Percentiles rank a stretch among this genome's conserved stretches.
Evolutionary conservation across 1,140 invertebrate species (phyloP).

Genomic region (Lamellibrachia luymesi): DNA sequence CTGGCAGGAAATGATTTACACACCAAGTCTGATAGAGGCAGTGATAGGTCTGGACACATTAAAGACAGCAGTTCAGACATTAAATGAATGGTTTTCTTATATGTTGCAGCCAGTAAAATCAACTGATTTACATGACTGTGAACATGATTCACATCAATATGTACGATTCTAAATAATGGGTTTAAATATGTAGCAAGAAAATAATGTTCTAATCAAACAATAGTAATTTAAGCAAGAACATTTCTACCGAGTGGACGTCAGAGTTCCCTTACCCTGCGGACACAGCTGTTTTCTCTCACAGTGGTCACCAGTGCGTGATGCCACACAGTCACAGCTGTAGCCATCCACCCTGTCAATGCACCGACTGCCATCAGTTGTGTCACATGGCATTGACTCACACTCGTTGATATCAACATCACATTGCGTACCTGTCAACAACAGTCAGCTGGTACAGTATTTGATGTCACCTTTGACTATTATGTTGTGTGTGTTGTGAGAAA

Average conservation of each 20-base stretch:
- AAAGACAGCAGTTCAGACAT: too few relatives aligned
- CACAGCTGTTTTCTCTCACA: constrained; percentile 23
- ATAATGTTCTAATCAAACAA: neutral
- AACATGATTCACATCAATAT: too few relatives aligned
- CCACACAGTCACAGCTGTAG: constrained; percentile 22
- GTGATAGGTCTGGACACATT: too few relatives aligned
- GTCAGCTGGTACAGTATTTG: neutral
- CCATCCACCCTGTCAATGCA: constrained; percentile 59
- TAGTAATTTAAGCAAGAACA: neutral
- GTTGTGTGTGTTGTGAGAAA: too few relatives aligned
- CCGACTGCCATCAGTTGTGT: constrained; percentile 74
- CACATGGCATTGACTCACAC: constrained; percentile 70
- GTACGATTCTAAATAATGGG: too few relatives aligned
- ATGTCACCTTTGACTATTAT: too few relatives aligned
- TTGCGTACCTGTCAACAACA: constrained; percentile 28
- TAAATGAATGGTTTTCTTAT: too few relatives aligned
- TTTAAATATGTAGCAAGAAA: too few relatives aligned
- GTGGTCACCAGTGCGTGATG: neutral
- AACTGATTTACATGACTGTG: too few relatives aligned
- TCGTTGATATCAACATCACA: constrained; percentile 65
- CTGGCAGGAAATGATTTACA: too few relatives aligned
- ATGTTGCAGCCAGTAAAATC: too few relatives aligned
- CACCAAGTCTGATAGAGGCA: too few relatives aligned
- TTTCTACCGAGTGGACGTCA: neutral
- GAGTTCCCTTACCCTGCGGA: neutral